These are phyloP conservation scores for Hozukius guyotensis DNA, from an alignment of 2,797 vertebrate species.

Conservation along the genomic window DNA sequence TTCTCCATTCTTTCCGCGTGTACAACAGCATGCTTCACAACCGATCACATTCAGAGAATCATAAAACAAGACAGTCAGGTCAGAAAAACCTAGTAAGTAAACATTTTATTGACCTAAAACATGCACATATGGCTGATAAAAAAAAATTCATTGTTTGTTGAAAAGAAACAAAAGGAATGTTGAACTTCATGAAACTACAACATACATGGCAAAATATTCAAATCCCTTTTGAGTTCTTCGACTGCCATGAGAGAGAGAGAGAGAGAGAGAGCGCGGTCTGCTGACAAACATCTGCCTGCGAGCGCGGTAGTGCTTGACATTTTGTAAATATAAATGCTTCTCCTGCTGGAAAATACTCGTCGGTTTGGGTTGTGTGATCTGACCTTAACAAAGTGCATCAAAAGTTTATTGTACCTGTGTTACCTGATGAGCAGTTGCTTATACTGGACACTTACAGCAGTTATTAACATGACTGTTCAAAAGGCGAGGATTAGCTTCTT, in stretches of 20 bases:
- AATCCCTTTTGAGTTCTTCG: constrained; percentile 68
- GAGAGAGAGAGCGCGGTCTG: not conserved
- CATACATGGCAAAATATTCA: constrained; percentile 66
- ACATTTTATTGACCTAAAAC: constrained; percentile 85
- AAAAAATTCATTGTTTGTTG: constrained; percentile 59
- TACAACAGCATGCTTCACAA: not conserved
- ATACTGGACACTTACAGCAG: constrained; percentile 71
- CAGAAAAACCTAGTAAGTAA: constrained; percentile 77
- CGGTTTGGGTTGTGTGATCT: constrained; percentile 35
- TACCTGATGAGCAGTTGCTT: constrained; percentile 62
- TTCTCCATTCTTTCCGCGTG: not conserved
- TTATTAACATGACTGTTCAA: constrained; percentile 62
- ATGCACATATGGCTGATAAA: constrained; percentile 81
- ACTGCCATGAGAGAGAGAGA: constrained; percentile 23
- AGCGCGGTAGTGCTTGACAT: constrained; percentile 65
- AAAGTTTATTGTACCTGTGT: constrained; percentile 48
- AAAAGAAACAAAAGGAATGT: constrained; percentile 75
- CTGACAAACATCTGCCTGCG: constrained; percentile 18
- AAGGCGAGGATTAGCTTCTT: constrained; percentile 44
- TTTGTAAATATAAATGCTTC: constrained; percentile 43
- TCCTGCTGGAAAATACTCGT: constrained; percentile 49
- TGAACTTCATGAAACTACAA: constrained; percentile 69
- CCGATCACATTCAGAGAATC: not conserved
- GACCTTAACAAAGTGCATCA: constrained; percentile 74
- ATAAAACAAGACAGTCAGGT: constrained; percentile 60